Conservation (phyloP, 2,888 invertebrate genomes). For the Icerya purchasi region DNA sequence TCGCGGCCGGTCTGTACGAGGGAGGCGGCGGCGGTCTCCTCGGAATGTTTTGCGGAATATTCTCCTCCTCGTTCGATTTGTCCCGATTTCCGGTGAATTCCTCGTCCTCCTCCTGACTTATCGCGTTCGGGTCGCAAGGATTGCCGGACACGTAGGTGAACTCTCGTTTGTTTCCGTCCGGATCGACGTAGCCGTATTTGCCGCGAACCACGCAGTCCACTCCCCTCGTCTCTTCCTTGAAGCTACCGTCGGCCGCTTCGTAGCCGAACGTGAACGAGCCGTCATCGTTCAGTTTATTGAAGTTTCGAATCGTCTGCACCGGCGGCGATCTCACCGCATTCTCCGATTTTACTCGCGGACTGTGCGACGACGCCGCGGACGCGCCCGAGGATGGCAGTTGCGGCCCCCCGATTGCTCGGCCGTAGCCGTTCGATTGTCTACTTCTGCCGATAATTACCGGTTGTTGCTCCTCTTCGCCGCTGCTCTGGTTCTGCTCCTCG, state of each 20-base stretch:
- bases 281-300: slow-evolving; percentile 62
- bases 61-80: slow-evolving; percentile 31
- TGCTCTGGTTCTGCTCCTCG: slow-evolving; percentile 16
- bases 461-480: slow-evolving; percentile 22
- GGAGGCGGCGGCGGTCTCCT: slow-evolving; percentile 25
- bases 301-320: slow-evolving; percentile 61
- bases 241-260: slow-evolving; percentile 64
- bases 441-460: slow-evolving; percentile 21
- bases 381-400: not conserved
- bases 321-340: slow-evolving; percentile 40
- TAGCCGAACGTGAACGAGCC: slow-evolving; percentile 69
- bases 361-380: slow-evolving; percentile 8
- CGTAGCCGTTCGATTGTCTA: slow-evolving; percentile 18
- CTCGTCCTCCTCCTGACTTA: slow-evolving; percentile 40
- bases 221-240: slow-evolving; percentile 67
- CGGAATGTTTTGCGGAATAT: slow-evolving; percentile 39
- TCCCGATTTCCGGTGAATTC: slow-evolving; percentile 26
- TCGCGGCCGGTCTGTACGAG: slow-evolving; percentile 17
- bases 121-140: slow-evolving; percentile 66
- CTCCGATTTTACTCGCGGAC: slow-evolving; percentile 30
- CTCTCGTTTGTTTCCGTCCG: slow-evolving; percentile 64
- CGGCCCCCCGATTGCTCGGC: slow-evolving; percentile 14
- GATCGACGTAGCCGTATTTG: slow-evolving; percentile 70
- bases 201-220: slow-evolving; percentile 69
- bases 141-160: slow-evolving; percentile 71